Conservation (phyloP, 2,113 vertebrate species). For the Daubentonia madagascariensis region DNA sequence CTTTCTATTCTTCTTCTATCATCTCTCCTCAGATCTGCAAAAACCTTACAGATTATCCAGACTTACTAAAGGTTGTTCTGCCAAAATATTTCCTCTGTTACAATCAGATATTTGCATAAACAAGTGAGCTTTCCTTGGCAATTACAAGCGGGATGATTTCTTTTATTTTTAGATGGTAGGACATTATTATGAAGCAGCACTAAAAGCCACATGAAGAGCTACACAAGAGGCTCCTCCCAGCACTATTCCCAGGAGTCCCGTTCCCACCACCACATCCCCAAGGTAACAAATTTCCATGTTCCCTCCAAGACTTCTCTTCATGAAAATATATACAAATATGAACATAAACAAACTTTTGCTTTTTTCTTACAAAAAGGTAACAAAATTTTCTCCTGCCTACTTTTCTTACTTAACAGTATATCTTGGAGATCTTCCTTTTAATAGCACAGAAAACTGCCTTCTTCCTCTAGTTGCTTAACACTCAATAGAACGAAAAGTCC, state of each 20-base stretch:
- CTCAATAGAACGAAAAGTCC: background rate
- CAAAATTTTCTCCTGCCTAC: background rate
- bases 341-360: background rate
- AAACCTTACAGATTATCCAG: background rate
- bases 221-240: background rate
- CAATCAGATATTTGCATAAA: background rate
- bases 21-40: background rate
- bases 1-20: background rate
- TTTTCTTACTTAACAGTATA: background rate
- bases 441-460: background rate
- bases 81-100: background rate
- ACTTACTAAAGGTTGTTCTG: background rate
- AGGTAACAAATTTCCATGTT: background rate
- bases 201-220: background rate
- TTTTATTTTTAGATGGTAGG: background rate
- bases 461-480: background rate
- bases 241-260: background rate
- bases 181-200: background rate
- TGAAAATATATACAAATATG: background rate
- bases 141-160: background rate
- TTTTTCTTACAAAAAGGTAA: background rate
- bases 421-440: background rate
- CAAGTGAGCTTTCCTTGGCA: background rate
- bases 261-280: background rate
- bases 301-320: background rate